A percentile compares a stretch with the other conserved stretches of the same genome.
phyloP scores from a whole-genome alignment of 2,797 vertebrate species.

The Hemitrygon akajei region DNA sequence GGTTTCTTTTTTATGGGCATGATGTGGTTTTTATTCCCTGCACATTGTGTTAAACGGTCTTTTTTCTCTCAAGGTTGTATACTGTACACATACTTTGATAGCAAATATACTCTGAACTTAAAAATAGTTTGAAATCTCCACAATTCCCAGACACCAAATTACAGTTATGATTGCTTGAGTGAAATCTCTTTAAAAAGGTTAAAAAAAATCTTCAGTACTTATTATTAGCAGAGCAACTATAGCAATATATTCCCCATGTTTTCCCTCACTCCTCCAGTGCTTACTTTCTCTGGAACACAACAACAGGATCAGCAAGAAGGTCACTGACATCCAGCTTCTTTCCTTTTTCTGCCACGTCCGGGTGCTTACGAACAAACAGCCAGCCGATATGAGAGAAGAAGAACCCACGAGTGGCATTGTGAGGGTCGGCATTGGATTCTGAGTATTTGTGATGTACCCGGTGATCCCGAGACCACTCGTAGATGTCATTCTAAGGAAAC shows the following conservation, averaged over 20 bases:
- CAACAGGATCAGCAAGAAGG: slow-evolving; percentile 64
- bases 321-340: slow-evolving; percentile 62
- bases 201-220: not conserved
- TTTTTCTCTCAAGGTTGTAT: no score
- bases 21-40: no score
- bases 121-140: not conserved
- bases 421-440: slow-evolving; percentile 63
- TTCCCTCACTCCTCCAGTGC: slow-evolving; percentile 39
- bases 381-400: slow-evolving; percentile 70
- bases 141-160: not conserved
- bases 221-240: not conserved
- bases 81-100: no score
- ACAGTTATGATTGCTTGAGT: not conserved
- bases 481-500: slow-evolving; percentile 64
- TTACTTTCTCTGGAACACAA: slow-evolving; percentile 68
- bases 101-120: no score
- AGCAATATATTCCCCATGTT: not conserved
- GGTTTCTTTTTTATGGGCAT: no score
- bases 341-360: slow-evolving; percentile 65
- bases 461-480: slow-evolving; percentile 67
- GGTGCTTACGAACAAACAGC: slow-evolving; percentile 66
- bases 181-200: not conserved
- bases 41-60: no score
- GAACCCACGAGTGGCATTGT: slow-evolving; percentile 62
- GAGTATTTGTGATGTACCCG: slow-evolving; percentile 71